A percentile compares a stretch with the other conserved stretches of the same genome.
These are phyloP conservation scores for Pseudorhiza aurosa DNA, from an alignment of 30 jellyfish, hydroid and myxozoan species.

Conservation along the genomic window DNA sequence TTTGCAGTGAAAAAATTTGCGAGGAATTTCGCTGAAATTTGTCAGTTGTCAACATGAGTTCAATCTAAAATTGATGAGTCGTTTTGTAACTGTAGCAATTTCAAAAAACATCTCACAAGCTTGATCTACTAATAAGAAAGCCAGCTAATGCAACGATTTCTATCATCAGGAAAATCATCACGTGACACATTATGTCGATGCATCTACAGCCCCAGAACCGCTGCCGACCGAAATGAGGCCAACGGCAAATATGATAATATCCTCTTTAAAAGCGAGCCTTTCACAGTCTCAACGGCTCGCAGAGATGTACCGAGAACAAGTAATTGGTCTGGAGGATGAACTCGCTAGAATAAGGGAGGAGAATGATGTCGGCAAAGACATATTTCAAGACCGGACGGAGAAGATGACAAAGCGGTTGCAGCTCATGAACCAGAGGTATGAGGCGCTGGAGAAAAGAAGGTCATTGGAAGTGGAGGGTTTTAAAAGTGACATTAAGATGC, in stretches of 20 bases:
- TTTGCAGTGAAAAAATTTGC: no score
- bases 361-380: conserved; percentile 87
- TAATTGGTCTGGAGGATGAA: conserved; percentile 96
- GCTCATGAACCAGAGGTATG: conserved; percentile 91
- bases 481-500: conserved; percentile 88
- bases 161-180: no score
- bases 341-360: conserved; percentile 94
- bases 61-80: no score
- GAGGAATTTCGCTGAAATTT: no score
- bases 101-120: no score
- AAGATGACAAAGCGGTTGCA: conserved; percentile 86
- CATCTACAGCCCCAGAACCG: conserved; percentile 70
- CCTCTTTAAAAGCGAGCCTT: conserved; percentile 82
- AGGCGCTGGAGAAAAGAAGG: conserved; percentile 89
- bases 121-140: no score
- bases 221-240: conserved; percentile 63
- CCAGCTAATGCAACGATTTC: no score
- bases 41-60: no score
- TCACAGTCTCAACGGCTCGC: conserved; percentile 88
- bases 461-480: conserved; percentile 95
- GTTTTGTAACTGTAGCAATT: no score
- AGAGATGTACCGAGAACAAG: conserved; percentile 98
- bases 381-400: conserved; percentile 82
- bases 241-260: conserved; percentile 67
- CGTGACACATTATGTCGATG: conserved; percentile 57